Base-by-base conservation (phyloP, 2,888 invertebrate genomes). In the Abrostola triplasia region DNA sequence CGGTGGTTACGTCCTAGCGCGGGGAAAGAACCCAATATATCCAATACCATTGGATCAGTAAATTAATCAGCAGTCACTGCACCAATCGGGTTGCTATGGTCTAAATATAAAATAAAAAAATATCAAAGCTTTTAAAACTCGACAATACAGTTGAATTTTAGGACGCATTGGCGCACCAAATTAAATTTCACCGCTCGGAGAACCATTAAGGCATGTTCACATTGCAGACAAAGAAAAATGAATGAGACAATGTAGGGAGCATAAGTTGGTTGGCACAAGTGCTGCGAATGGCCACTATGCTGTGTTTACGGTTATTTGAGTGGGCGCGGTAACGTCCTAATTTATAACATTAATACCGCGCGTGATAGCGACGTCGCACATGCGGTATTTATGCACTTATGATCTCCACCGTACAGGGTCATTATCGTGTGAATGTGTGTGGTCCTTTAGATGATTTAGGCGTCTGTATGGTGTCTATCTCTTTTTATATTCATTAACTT, bases 341-440 rank as follows among this genome's bases (percentile, higher is more conserved):
- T 94, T 94, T 94, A 94, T 93, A 93, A 92, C 92, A 88, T 92
- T 93, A 93, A 93, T 93, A 93, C 90, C 82, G 85, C 41, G 74
- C 54, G 37, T 73, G 73, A 75, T 65, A 64, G 80, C 77, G 77
- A 84, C 72, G 42, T 60, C 36, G 49, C 64, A 24, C 84, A 88
- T 90, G 90, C 51, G 59, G 70, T 69, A 92, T 90, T n/a, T n/a
- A n/a, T 85, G 89, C 87, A 76, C 77, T 70, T 65, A 65, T 74
- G 70, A 75, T 67, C 54, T 41, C 64, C 36, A 74, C 49, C 7
- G 36, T 52, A 42, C 48, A 47, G 64, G 58, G 70, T 70, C 68
- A 73, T 62, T 35, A 59, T 51, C 37, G 56, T 44, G 48, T 53
- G 13, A 40, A 47, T 47, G 44, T 47, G 44, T 13, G 44, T 24